Evolutionary conservation across 2,888 invertebrate genomes (phyloP).

Genomic region (Anarsia innoxiella): DNA sequence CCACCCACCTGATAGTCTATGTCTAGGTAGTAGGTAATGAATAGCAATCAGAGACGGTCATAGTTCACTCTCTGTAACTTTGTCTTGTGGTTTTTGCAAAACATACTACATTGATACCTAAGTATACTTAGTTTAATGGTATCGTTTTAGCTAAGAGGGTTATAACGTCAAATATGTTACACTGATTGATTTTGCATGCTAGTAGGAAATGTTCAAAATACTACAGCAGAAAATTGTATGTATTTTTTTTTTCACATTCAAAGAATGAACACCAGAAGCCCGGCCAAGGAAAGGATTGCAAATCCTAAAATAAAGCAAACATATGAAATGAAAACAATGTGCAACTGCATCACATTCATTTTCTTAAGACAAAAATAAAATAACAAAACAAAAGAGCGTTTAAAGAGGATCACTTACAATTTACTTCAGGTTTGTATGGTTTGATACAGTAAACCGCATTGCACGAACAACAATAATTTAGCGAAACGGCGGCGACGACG

Average conservation of each 20-base stretch:
- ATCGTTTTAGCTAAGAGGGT: too few relatives aligned
- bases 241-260: neutral
- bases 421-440: too few relatives aligned
- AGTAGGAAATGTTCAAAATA: too few relatives aligned
- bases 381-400: constrained; percentile 18
- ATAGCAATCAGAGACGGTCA: constrained; percentile 42
- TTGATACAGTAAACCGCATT: constrained; percentile 28
- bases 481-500: constrained; percentile 1
- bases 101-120: too few relatives aligned
- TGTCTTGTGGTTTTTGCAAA: too few relatives aligned
- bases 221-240: too few relatives aligned
- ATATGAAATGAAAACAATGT: constrained; percentile 26
- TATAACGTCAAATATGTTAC: too few relatives aligned
- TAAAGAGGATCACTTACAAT: constrained; percentile 24
- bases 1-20: too few relatives aligned
- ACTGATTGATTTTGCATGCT: too few relatives aligned
- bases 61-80: constrained; percentile 47
- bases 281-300: neutral
- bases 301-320: constrained; percentile 11
- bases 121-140: too few relatives aligned
- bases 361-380: constrained; percentile 26
- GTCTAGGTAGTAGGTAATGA: too few relatives aligned
- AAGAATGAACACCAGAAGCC: too few relatives aligned
- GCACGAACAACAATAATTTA: constrained; percentile 24
- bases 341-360: constrained; percentile 24